Conservation (phyloP, 2,113 vertebrate genomes). For the Egretta garzetta region DNA sequence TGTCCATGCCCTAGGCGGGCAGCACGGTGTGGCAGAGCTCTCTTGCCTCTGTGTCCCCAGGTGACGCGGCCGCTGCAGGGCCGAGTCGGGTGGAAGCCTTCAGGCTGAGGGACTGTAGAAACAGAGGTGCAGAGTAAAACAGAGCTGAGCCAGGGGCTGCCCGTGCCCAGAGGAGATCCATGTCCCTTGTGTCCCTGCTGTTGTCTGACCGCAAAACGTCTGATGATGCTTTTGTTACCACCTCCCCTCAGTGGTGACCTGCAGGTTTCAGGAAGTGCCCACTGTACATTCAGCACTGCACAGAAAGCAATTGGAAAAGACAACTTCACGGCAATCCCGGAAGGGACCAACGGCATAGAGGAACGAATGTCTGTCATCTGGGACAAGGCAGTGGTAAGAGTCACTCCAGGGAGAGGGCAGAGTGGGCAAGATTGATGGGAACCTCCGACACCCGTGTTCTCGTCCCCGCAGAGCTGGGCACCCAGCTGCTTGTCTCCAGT, state of each 20-base stretch:
- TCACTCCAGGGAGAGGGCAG: background rate
- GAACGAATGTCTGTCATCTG: slow-evolving; percentile 96
- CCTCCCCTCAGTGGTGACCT: slow-evolving; percentile 87
- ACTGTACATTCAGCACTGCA: slow-evolving; percentile 95
- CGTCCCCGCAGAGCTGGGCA: background rate
- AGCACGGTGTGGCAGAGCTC: fast-evolving
- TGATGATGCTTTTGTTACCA: background rate
- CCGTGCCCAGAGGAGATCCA: fast-evolving
- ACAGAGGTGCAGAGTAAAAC: background rate
- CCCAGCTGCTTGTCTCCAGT: background rate
- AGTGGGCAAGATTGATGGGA: background rate
- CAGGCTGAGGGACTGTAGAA: background rate
- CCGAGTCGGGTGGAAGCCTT: background rate
- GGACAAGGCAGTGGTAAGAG: slow-evolving; percentile 97
- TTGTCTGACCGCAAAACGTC: background rate
- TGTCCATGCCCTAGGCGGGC: background rate
- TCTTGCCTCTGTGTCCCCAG: background rate
- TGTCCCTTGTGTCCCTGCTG: background rate
- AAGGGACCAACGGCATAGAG: slow-evolving; percentile 94
- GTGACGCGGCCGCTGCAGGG: background rate
- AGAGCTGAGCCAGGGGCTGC: background rate
- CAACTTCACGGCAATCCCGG: slow-evolving; percentile 96
- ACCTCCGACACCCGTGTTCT: background rate
- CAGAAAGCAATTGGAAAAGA: slow-evolving; percentile 99
- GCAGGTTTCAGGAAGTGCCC: slow-evolving; percentile 92